Evolutionary conservation across 1,140 invertebrate genomes (phyloP).

Genomic region (Drosophila asahinai): DNA sequence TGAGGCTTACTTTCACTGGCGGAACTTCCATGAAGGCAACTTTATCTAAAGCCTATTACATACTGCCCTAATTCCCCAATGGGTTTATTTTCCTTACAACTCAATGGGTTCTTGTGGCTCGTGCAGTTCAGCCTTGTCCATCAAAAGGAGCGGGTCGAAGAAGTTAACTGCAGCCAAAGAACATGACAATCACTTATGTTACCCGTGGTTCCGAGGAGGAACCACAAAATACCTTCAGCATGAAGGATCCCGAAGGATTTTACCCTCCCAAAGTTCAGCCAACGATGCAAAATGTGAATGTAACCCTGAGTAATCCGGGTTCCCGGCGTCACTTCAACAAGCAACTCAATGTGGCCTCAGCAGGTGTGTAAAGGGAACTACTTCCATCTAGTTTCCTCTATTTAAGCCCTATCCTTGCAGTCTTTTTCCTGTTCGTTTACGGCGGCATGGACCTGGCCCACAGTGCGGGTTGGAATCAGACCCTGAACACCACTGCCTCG

Average conservation of each 20-base stretch:
- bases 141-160: slow-evolving; percentile 1
- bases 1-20: slow-evolving; percentile 30
- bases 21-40: not conserved
- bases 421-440: slow-evolving; percentile 54
- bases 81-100: slow-evolving; percentile 5
- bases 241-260: not conserved
- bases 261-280: not conserved
- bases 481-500: slow-evolving; percentile 27
- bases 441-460: slow-evolving; percentile 71
- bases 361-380: not conserved
- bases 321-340: slow-evolving; percentile 15
- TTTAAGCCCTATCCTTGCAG: not conserved
- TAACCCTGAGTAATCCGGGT: not conserved
- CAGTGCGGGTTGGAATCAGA: slow-evolving; percentile 66
- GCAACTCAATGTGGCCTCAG: slow-evolving; percentile 24
- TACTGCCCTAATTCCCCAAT: not conserved
- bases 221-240: not conserved
- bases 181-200: slow-evolving; percentile 26
- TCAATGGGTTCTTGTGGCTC: slow-evolving; percentile 8
- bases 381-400: not conserved
- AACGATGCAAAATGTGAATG: not conserved
- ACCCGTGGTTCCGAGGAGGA: not conserved
- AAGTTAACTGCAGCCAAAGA: not conserved
- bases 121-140: slow-evolving; percentile 16
- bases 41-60: slow-evolving; percentile 15